These are phyloP conservation scores for Drosophila barbarae DNA, from an alignment of 2,888 invertebrate genomes.

Conservation along the genomic window DNA sequence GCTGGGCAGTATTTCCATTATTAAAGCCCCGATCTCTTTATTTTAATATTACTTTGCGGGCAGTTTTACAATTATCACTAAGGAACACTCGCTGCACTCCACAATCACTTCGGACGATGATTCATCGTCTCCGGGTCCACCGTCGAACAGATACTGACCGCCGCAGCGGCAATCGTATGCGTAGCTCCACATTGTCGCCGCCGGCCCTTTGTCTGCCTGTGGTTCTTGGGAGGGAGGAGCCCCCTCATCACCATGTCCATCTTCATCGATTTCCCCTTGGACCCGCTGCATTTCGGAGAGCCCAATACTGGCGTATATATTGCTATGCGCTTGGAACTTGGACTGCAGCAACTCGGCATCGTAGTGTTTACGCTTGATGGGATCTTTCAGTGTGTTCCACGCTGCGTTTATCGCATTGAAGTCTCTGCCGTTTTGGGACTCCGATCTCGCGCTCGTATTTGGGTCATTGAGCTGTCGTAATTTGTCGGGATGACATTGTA, in stretches of 20 bases:
- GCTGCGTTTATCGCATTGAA: slow-evolving; percentile 84
- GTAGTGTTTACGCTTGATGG: slow-evolving; percentile 83
- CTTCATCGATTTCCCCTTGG: slow-evolving; percentile 42
- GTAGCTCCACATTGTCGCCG: slow-evolving; percentile 52
- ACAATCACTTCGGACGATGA: slow-evolving; percentile 80
- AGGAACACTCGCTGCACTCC: slow-evolving; percentile 87
- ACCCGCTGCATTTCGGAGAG: slow-evolving; percentile 80
- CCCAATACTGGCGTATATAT: slow-evolving; percentile 81
- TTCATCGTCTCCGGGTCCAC: slow-evolving; percentile 64
- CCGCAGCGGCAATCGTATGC: slow-evolving; percentile 87
- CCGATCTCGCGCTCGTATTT: slow-evolving; percentile 47
- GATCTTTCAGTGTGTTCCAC: slow-evolving; percentile 85
- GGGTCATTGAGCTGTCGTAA: slow-evolving; percentile 63
- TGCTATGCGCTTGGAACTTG: slow-evolving; percentile 82
- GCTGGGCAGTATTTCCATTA: slow-evolving; percentile 12
- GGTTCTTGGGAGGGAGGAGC: slow-evolving; percentile 7
- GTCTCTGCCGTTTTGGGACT: slow-evolving; percentile 38
- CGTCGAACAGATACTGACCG: slow-evolving; percentile 80
- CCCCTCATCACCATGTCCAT: slow-evolving; percentile 16
- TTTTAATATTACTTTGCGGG: slow-evolving; percentile 22
- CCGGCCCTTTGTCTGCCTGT: slow-evolving; percentile 50
- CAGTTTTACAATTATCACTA: slow-evolving; percentile 81
- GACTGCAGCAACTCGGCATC: slow-evolving; percentile 83
- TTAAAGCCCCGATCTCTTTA: slow-evolving; percentile 16
- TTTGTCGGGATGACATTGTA: slow-evolving; percentile 80